phyloP scores from a whole-genome alignment of 2,113 vertebrate species.

The Myiozetetes cayanensis region DNA sequence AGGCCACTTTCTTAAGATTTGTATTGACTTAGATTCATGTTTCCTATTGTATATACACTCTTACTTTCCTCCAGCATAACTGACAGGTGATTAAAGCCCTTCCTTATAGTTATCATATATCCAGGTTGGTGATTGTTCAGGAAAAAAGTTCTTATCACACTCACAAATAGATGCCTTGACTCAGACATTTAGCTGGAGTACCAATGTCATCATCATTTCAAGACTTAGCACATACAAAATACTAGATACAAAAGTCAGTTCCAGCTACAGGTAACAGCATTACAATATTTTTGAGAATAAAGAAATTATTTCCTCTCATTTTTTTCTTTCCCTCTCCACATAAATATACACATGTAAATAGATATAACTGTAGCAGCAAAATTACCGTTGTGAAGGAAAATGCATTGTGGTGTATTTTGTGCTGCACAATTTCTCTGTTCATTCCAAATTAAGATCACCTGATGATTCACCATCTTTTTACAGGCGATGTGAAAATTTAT shows the following conservation, averaged over 20 bases:
- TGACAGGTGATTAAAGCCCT: neutral
- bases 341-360: neutral
- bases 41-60: neutral
- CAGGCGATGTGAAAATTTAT: slow-evolving; percentile 50
- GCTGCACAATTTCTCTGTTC: neutral
- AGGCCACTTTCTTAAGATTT: neutral
- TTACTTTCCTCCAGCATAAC: neutral
- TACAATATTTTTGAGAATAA: neutral
- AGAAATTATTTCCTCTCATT: neutral
- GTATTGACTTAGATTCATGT: neutral
- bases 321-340: neutral
- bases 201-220: neutral
- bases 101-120: neutral
- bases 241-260: neutral
- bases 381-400: neutral
- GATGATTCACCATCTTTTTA: neutral
- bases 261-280: neutral
- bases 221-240: neutral
- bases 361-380: neutral
- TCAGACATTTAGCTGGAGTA: neutral
- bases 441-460: neutral
- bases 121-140: neutral
- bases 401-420: neutral
- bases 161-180: neutral
- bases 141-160: neutral